phyloP scores from a whole-genome alignment of 2,113 vertebrate species.

The Lagopus muta region DNA sequence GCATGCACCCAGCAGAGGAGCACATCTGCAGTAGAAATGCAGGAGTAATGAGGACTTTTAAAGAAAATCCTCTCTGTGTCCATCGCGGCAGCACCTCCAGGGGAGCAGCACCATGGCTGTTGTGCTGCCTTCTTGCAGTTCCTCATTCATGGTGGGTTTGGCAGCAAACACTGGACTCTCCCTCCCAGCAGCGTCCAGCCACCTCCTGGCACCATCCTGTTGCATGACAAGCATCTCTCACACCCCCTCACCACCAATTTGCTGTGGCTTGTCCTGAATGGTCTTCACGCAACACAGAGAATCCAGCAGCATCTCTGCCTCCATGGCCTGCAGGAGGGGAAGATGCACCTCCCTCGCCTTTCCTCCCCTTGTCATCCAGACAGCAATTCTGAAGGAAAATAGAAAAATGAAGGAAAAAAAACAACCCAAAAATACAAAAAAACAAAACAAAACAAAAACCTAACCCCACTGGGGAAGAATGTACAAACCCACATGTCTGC shows the following conservation, averaged over 20 bases:
- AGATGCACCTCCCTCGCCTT: background rate
- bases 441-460: background rate
- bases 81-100: background rate
- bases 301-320: background rate
- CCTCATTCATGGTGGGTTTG: background rate
- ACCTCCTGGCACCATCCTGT: background rate
- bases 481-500: conserved; percentile 29
- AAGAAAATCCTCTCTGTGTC: background rate
- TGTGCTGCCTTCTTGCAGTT: background rate
- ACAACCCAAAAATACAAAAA: background rate
- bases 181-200: background rate
- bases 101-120: background rate
- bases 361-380: background rate
- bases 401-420: background rate
- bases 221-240: rapidly evolving
- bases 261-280: background rate
- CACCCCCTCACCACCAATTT: rapidly evolving
- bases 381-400: conserved; percentile 4
- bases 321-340: background rate
- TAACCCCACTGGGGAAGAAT: conserved; percentile 30
- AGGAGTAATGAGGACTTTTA: background rate
- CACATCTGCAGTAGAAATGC: rapidly evolving
- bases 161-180: background rate
- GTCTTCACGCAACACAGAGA: background rate
- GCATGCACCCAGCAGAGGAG: background rate